phyloP scores from a whole-genome alignment of 1,140 invertebrate species.

The Streblospio benedicti region DNA sequence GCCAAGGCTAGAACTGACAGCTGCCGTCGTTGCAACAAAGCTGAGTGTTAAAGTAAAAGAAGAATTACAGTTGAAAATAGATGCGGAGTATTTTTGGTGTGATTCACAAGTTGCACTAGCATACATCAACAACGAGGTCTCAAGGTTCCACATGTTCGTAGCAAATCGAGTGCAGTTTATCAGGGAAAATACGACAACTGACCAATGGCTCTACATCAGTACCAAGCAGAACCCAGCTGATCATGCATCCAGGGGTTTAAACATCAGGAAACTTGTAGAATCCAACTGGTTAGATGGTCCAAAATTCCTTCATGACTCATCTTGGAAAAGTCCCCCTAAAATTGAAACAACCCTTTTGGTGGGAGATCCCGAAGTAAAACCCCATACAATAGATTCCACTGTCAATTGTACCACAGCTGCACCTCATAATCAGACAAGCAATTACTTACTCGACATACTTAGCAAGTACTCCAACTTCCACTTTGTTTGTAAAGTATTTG shows the following conservation, averaged over 20 bases:
- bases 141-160: slow-evolving; percentile 21
- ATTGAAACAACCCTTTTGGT: background rate
- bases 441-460: no score
- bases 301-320: slow-evolving; percentile 10
- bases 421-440: no score
- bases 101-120: slow-evolving; percentile 15
- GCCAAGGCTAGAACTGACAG: slow-evolving; percentile 17
- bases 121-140: slow-evolving; percentile 4
- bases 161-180: slow-evolving; percentile 19
- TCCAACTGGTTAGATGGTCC: slow-evolving; percentile 15
- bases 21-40: slow-evolving; percentile 12
- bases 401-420: no score
- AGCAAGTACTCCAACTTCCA: no score
- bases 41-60: background rate
- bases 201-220: slow-evolving; percentile 16
- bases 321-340: background rate
- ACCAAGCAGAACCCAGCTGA: slow-evolving; percentile 18
- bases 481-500: no score
- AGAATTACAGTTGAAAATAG: background rate
- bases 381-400: no score
- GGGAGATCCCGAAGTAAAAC: slow-evolving; percentile 4
- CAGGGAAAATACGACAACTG: slow-evolving; percentile 3
- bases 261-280: slow-evolving; percentile 7
- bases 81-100: slow-evolving; percentile 14
- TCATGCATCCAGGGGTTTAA: slow-evolving; percentile 7